A percentile compares a stretch with the other conserved stretches of the same genome.
Evolutionary conservation across 2,113 vertebrate species (phyloP).

Genomic region (Empidonax traillii): DNA sequence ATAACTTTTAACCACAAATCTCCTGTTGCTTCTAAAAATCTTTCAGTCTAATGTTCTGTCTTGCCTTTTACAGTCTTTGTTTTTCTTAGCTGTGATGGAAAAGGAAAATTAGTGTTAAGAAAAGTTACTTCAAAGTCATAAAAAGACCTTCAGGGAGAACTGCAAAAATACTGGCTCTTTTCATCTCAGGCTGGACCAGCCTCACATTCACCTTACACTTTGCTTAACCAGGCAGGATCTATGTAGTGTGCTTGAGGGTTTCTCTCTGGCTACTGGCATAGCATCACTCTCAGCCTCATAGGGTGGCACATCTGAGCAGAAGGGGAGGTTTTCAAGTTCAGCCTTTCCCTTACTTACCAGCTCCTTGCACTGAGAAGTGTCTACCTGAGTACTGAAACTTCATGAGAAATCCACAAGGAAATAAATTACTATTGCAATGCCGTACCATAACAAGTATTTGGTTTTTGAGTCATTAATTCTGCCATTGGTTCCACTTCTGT

Average conservation of each 20-base stretch:
- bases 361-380: not conserved
- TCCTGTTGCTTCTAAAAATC: not conserved
- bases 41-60: not conserved
- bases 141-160: not conserved
- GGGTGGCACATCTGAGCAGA: not conserved
- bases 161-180: not conserved
- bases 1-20: not conserved
- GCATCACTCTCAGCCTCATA: not conserved
- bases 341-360: not conserved
- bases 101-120: not conserved
- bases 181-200: not conserved
- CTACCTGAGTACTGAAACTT: not conserved
- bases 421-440: not conserved
- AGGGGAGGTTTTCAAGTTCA: not conserved
- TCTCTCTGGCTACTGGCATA: not conserved
- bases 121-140: not conserved
- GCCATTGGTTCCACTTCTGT: not conserved
- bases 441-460: not conserved
- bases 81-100: not conserved
- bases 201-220: not conserved
- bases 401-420: not conserved
- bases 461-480: not conserved
- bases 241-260: not conserved
- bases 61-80: not conserved
- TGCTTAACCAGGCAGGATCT: not conserved